Evolutionary conservation across 2,113 vertebrate species (phyloP).

Genomic region (Riparia riparia): DNA sequence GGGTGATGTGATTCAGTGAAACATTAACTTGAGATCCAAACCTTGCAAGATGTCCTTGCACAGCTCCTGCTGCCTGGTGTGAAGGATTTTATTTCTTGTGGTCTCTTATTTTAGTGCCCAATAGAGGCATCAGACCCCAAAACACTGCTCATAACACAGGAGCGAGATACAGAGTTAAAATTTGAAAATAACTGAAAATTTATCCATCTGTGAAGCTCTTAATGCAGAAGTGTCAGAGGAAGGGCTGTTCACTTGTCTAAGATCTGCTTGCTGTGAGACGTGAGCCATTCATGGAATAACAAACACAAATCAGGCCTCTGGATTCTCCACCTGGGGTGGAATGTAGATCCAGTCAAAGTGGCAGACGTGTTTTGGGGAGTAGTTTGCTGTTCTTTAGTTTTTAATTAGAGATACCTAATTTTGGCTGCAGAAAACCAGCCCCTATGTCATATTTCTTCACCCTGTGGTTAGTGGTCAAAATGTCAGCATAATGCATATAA

Average conservation of each 20-base stretch:
- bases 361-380: neutral
- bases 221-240: neutral
- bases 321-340: neutral
- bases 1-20: neutral
- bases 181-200: neutral
- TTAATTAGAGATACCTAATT: neutral
- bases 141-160: neutral
- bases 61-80: neutral
- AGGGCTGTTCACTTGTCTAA: neutral
- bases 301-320: neutral
- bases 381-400: neutral
- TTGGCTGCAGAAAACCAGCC: neutral
- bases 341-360: neutral
- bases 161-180: neutral
- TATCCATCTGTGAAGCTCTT: neutral
- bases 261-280: neutral
- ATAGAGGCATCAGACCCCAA: neutral
- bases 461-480: slow-evolving; percentile 41
- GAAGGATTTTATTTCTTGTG: neutral
- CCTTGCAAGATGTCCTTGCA: neutral
- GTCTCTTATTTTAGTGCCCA: neutral
- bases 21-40: neutral
- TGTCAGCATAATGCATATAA: slow-evolving; percentile 49
- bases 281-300: neutral
- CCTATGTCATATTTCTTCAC: slow-evolving; percentile 19